Evolutionary conservation across 2,113 vertebrate species (phyloP).

Genomic region (Scartelaos histophorus): DNA sequence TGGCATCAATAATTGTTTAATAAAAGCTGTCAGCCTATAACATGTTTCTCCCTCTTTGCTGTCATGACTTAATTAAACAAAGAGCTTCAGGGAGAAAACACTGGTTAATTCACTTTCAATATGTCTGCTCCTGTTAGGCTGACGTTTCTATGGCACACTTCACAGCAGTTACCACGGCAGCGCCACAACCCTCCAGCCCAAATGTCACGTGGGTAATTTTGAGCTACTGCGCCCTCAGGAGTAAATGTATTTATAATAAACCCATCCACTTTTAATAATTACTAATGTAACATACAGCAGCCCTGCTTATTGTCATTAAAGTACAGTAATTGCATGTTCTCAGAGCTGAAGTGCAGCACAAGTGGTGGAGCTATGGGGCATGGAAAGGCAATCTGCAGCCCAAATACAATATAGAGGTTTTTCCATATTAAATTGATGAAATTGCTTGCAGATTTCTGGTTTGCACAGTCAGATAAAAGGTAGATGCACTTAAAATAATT

Average conservation of each 20-base stretch:
- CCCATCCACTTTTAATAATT: slow-evolving; percentile 8
- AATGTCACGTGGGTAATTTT: neutral
- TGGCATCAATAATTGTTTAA: slow-evolving; percentile 11
- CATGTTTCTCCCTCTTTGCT: slow-evolving; percentile 4
- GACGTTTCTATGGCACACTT: neutral
- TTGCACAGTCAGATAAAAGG: slow-evolving; percentile 39
- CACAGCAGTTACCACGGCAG: neutral
- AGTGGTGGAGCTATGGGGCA: slow-evolving; percentile 30
- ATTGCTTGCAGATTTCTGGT: slow-evolving; percentile 12
- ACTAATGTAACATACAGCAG: slow-evolving; percentile 1
- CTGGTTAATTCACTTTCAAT: slow-evolving; percentile 10
- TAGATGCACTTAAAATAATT: neutral
- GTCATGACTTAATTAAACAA: slow-evolving; percentile 17
- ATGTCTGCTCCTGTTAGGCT: neutral
- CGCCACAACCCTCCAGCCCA: neutral
- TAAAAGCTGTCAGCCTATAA: slow-evolving; percentile 1
- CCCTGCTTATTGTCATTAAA: slow-evolving; percentile 14
- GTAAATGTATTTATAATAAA: slow-evolving; percentile 17
- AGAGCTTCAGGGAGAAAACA: slow-evolving; percentile 8
- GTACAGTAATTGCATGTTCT: slow-evolving; percentile 18
- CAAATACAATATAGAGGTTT: slow-evolving; percentile 21
- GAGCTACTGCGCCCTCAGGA: slow-evolving; percentile 10
- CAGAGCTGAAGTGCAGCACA: neutral
- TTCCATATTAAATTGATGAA: slow-evolving; percentile 15
- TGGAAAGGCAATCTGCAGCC: slow-evolving; percentile 29